Conservation (phyloP, 2,113 vertebrate species). For the Fulica atra region DNA sequence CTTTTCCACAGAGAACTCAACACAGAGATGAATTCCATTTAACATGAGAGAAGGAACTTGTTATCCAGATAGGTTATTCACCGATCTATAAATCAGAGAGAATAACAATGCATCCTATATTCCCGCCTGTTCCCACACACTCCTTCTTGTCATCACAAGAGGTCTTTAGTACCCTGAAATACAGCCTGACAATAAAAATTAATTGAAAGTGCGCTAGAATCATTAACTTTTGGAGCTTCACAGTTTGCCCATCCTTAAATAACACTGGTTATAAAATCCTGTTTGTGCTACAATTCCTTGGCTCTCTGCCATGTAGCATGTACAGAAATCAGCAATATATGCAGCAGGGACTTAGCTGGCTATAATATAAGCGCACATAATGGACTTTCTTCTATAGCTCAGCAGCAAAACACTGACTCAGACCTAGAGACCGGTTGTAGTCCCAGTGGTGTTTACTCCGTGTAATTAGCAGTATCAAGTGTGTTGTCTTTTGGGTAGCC, state of each 20-base stretch:
- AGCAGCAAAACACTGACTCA: constrained; percentile 41
- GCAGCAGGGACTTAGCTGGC: constrained; percentile 16
- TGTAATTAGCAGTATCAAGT: constrained; percentile 65
- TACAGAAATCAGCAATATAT: constrained; percentile 48
- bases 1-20: background rate
- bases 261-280: constrained; percentile 48
- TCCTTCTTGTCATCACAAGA: constrained; percentile 44
- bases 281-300: constrained; percentile 25
- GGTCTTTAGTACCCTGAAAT: constrained; percentile 53
- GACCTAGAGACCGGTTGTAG: constrained; percentile 41
- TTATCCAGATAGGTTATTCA: background rate
- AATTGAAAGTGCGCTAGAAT: constrained; percentile 51
- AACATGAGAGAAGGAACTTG: background rate
- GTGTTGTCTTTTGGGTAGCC: constrained; percentile 65
- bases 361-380: background rate
- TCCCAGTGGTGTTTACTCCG: constrained; percentile 27
- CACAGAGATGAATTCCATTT: background rate
- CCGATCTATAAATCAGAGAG: constrained; percentile 3
- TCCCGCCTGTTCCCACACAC: background rate
- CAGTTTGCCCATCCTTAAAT: constrained; percentile 61
- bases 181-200: constrained; percentile 61
- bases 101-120: background rate
- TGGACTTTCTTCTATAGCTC: constrained; percentile 40
- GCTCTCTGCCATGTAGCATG: background rate
- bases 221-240: constrained; percentile 54